Evolutionary conservation across 2,113 vertebrate species (phyloP).

Genomic region (Aldabrachelys gigantea): DNA sequence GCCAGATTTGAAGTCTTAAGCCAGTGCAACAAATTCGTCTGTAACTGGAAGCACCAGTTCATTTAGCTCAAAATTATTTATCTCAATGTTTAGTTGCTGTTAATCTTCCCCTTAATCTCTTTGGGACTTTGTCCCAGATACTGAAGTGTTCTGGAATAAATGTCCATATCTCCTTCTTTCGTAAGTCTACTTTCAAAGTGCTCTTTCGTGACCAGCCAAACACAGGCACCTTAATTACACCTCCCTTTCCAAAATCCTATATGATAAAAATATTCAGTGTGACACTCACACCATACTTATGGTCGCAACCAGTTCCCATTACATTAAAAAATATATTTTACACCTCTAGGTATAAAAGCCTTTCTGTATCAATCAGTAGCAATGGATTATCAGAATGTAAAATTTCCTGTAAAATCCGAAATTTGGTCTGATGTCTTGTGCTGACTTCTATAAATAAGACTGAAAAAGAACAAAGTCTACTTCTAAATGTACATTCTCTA

Average conservation of each 20-base stretch:
- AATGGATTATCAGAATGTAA: not conserved
- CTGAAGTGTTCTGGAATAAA: conserved; percentile 17
- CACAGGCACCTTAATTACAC: not conserved
- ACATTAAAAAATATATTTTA: conserved; percentile 43
- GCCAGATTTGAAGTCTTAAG: conserved; percentile 1
- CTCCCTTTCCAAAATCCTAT: not conserved
- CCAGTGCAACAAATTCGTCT: not conserved
- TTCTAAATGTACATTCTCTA: conserved; percentile 18
- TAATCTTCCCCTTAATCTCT: not conserved
- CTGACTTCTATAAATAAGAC: conserved; percentile 48
- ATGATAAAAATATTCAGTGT: not conserved
- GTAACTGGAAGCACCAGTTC: not conserved
- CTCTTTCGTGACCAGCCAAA: conserved; percentile 7
- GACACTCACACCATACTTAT: conserved; percentile 6
- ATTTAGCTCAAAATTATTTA: not conserved
- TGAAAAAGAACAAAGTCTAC: conserved; percentile 22
- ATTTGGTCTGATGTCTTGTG: not conserved
- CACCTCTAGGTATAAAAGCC: conserved; percentile 29
- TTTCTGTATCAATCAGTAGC: conserved; percentile 10
- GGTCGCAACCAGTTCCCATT: conserved; percentile 1
- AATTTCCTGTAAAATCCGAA: not conserved
- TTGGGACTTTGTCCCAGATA: not conserved
- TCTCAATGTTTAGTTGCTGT: not conserved
- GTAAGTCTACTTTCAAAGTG: not conserved
- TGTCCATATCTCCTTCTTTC: not conserved